Percentiles rank a stretch among this genome's conserved stretches.
Evolutionary conservation across 2,888 invertebrate genomes (phyloP).

Genomic region (Nymphalis urticae): DNA sequence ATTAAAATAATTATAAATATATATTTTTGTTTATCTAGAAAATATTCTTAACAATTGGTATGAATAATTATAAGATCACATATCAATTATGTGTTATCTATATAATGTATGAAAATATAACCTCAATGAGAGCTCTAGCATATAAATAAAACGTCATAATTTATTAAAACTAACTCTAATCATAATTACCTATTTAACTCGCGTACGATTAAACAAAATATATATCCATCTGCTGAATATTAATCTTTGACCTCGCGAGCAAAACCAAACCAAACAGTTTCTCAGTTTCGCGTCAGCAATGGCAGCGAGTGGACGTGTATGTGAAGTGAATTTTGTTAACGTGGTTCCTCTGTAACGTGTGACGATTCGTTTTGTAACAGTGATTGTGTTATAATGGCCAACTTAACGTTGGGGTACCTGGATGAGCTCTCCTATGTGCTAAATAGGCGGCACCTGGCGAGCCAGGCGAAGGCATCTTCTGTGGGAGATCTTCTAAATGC

Average conservation of each 20-base stretch:
- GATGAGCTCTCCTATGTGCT: slow-evolving; percentile 77
- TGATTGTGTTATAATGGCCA: slow-evolving; percentile 59
- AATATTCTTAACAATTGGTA: neutral
- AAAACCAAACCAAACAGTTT: slow-evolving; percentile 26
- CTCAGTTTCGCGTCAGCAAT: slow-evolving; percentile 58
- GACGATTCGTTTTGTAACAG: slow-evolving; percentile 13
- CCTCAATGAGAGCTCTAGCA: slow-evolving; percentile 2
- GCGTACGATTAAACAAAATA: slow-evolving; percentile 13
- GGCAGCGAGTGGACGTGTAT: slow-evolving; percentile 46
- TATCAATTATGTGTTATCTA: neutral
- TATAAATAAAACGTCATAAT: slow-evolving; percentile 7
- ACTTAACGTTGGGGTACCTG: slow-evolving; percentile 75
- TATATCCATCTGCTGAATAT: slow-evolving; percentile 35
- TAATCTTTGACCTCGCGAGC: slow-evolving; percentile 47
- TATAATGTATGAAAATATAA: neutral
- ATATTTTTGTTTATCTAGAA: too few species aligned
- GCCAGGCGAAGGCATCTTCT: slow-evolving; percentile 74
- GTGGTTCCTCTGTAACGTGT: slow-evolving; percentile 45
- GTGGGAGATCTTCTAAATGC: slow-evolving; percentile 76
- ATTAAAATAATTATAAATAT: too few species aligned
- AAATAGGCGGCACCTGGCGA: slow-evolving; percentile 69
- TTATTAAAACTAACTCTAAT: slow-evolving; percentile 1
- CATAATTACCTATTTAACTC: slow-evolving; percentile 10
- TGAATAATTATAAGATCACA: neutral
- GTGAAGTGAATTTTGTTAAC: slow-evolving; percentile 51